Evolutionary conservation across 2,113 vertebrate species (phyloP), one percentile per base, ranked within the genome.

Genomic region (Neogobius melanostomus): DNA sequence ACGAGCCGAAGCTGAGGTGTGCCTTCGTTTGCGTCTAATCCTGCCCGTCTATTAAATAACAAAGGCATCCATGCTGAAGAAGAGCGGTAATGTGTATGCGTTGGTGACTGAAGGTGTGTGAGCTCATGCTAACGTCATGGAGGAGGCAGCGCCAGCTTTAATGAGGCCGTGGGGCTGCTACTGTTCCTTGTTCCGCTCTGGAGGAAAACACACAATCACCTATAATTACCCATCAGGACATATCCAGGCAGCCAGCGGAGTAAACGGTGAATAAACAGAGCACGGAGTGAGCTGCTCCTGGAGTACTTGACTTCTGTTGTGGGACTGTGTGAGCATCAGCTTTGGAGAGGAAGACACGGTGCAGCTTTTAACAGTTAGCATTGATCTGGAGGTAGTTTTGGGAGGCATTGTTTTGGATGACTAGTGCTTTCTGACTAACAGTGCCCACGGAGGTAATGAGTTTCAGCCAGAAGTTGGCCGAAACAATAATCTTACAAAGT

Each of bases 141-240:
- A 66, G 47, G 67, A 66, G 44, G 69, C 53, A 44, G 54, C 72
- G 28, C 48, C 52, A 42, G 70, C 42, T 67, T 82, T 87, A 87
- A 87, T 88, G 77, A 88, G 82, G 43, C 62, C 42, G 64, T 54
- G 61, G 28, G 28, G 70, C 64, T 75, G 64, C 56, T 50, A 64
- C 67, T 51, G 43, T 17, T 57, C 53, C 57, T 57, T 61, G 71
- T 21, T 47, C 42, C 68, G 71, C 84, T 82, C 74, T 64, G 47
- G 77, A 81, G 82, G 66, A 78, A 75, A 79, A 68, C 66, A 62
- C 69, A 82, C 77, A 82, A 73, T 85, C 75, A 62, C 66, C 72
- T 54, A 52, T 75, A 86, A 88, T 78, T 77, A 80, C 71, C 70
- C 68, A 64, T 67, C 65, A 83, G 67, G 50, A 72, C 42, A 62